A percentile compares a stretch with the other conserved stretches of the same genome.
These are phyloP conservation scores for Elephas maximus DNA, from an alignment of 2,113 vertebrate species.

Conservation along the genomic window DNA sequence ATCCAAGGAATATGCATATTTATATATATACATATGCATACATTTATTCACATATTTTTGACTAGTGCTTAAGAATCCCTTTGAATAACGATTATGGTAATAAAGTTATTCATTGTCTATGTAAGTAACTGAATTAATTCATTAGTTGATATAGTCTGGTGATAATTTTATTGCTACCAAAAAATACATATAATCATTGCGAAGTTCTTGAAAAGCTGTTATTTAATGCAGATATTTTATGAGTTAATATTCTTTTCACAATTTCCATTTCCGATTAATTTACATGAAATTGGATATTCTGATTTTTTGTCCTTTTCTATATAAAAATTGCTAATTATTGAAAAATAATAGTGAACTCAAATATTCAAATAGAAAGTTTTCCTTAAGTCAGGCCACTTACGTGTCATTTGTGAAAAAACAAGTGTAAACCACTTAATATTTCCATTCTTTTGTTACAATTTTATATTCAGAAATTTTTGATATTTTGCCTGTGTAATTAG, in stretches of 20 bases:
- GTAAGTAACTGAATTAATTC: background rate
- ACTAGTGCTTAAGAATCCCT: background rate
- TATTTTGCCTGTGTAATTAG: conserved; percentile 50
- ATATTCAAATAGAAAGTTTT: conserved; percentile 64
- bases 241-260: background rate
- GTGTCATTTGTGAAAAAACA: conserved; percentile 32
- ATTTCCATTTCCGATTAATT: background rate
- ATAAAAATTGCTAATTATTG: conserved; percentile 64
- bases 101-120: background rate
- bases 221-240: background rate
- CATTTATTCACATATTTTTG: background rate
- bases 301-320: conserved; percentile 34
- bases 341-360: conserved; percentile 62
- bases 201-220: conserved; percentile 38
- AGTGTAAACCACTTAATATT: conserved; percentile 51
- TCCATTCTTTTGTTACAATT: background rate
- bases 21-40: background rate
- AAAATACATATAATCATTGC: conserved; percentile 52
- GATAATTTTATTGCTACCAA: background rate
- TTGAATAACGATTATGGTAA: background rate
- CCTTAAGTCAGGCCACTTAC: conserved; percentile 68
- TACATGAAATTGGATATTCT: conserved; percentile 64
- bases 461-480: conserved; percentile 58
- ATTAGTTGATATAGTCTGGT: background rate
- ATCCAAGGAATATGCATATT: background rate